Evolutionary conservation across 2,113 vertebrate genomes (phyloP).

Genomic region (Ahaetulla prasina): DNA sequence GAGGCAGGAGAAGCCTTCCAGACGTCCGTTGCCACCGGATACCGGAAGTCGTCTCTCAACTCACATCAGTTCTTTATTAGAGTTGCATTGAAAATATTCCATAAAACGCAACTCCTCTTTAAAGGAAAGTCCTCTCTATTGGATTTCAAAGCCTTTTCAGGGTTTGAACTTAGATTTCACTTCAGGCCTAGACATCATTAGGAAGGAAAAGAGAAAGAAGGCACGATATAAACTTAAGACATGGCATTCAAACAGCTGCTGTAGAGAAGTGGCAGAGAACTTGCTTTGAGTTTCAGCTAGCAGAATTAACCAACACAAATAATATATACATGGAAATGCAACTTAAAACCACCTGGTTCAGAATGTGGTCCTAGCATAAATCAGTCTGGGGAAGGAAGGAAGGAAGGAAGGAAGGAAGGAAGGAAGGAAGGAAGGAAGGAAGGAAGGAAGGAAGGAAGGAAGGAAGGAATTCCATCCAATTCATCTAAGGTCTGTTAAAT

Average conservation of each 20-base stretch:
- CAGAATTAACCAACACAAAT: neutral
- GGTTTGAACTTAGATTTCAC: conserved; percentile 39
- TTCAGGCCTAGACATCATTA: conserved; percentile 46
- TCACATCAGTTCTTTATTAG: conserved; percentile 16
- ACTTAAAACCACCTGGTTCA: neutral
- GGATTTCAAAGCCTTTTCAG: neutral
- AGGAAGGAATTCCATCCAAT: neutral
- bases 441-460: no score
- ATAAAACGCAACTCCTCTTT: conserved; percentile 27
- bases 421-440: no score
- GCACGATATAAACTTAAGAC: conserved; percentile 28
- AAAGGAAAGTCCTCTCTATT: conserved; percentile 50
- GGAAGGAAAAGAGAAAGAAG: conserved; percentile 25
- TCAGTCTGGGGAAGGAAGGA: neutral
- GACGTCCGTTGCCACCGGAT: no score
- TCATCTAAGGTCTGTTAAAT: neutral
- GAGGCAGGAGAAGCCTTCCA: no score
- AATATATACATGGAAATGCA: neutral
- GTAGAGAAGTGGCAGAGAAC: neutral
- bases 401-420: no score
- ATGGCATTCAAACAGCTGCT: neutral
- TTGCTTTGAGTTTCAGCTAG: neutral
- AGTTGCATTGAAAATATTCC: conserved; percentile 12
- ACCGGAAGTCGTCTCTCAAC: no score
- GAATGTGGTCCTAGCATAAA: neutral